phyloP scores from a whole-genome alignment of 2,797 vertebrate species.

The Tiaroga cobitis region DNA sequence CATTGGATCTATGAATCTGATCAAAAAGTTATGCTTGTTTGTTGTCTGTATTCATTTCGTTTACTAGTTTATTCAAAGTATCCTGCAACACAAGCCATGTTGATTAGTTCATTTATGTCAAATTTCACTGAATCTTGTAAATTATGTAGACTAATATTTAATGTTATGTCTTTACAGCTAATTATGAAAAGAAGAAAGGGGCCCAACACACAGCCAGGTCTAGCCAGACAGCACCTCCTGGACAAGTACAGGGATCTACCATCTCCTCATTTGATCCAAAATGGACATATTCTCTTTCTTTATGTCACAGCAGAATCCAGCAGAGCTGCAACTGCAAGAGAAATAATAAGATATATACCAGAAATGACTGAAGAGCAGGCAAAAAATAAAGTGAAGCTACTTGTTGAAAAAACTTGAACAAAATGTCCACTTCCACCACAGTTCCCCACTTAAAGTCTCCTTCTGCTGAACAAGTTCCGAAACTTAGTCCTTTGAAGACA shows the following conservation, averaged over 20 bases:
- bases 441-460: too few relatives aligned
- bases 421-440: too few relatives aligned
- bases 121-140: neutral
- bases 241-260: slow-evolving; percentile 4
- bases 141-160: slow-evolving; percentile 16
- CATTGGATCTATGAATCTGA: slow-evolving; percentile 1
- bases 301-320: slow-evolving; percentile 17
- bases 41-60: neutral
- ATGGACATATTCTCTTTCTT: slow-evolving; percentile 16
- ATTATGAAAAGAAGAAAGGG: slow-evolving; percentile 18
- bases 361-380: slow-evolving; percentile 22
- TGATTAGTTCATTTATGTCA: neutral
- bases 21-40: slow-evolving; percentile 15
- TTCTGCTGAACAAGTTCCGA: too few relatives aligned
- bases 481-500: too few relatives aligned
- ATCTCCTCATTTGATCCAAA: slow-evolving; percentile 16
- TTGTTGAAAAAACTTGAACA: slow-evolving; percentile 17
- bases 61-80: slow-evolving; percentile 2
- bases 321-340: slow-evolving; percentile 33
- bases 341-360: slow-evolving; percentile 10
- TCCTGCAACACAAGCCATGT: slow-evolving; percentile 12
- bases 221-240: slow-evolving; percentile 27
- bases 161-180: slow-evolving; percentile 28
- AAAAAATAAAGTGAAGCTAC: slow-evolving; percentile 7
- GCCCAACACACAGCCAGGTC: slow-evolving; percentile 29